Evolutionary conservation across 2,888 invertebrate genomes (phyloP).

Genomic region (Aspidiotus destructor): DNA sequence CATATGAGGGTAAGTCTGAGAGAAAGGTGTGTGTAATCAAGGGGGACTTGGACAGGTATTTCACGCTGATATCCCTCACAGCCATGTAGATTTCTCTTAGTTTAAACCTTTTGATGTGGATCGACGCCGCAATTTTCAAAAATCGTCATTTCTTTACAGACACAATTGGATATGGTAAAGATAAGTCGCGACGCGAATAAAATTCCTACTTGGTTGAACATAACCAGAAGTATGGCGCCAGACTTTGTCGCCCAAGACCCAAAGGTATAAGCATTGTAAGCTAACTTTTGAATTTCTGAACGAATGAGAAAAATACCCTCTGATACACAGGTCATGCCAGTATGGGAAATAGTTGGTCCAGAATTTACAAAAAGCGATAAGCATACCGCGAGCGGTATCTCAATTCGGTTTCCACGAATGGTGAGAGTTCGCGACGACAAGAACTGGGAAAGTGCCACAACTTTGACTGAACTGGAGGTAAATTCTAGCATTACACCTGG

Average conservation of each 20-base stretch:
- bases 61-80: too few relatives aligned
- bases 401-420: conserved; percentile 85
- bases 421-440: conserved; percentile 75
- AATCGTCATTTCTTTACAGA: conserved; percentile 39
- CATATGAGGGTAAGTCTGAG: too few relatives aligned
- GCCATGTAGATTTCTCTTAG: too few relatives aligned
- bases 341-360: conserved; percentile 87
- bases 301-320: not conserved
- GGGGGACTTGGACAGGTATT: too few relatives aligned
- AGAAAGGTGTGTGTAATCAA: too few relatives aligned
- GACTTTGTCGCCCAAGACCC: conserved; percentile 82
- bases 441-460: conserved; percentile 72
- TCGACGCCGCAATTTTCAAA: too few relatives aligned
- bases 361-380: conserved; percentile 48
- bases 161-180: conserved; percentile 63
- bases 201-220: conserved; percentile 70
- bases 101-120: too few relatives aligned
- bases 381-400: conserved; percentile 88
- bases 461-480: conserved; percentile 59
- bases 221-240: conserved; percentile 73
- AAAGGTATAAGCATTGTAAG: conserved; percentile 43
- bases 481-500: too few relatives aligned
- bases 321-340: conserved; percentile 47
- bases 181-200: conserved; percentile 62
- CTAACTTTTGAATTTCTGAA: not conserved